A percentile compares a stretch with the other conserved stretches of the same genome.
These are phyloP conservation scores for Camponotus floridanus DNA, from an alignment of 1,140 invertebrate genomes.

Conservation along the genomic window DNA sequence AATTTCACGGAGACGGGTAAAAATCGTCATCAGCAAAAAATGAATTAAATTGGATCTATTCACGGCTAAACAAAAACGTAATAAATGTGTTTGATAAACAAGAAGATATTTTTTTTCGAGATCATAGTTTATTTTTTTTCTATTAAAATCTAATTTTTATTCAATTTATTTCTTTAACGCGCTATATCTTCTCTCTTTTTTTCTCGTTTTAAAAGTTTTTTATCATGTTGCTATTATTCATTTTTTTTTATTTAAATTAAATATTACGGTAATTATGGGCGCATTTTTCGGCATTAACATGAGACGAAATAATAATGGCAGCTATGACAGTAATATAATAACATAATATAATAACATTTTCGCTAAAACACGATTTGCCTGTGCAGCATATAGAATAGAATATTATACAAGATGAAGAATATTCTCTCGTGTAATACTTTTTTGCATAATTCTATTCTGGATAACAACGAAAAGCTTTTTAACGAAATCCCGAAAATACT, in stretches of 20 bases:
- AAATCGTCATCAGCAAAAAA: conserved; percentile 22
- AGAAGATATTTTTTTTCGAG: not conserved
- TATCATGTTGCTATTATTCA: not conserved
- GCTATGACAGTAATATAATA: conserved; percentile 33
- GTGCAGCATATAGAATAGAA: conserved; percentile 33
- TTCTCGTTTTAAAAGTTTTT: not conserved
- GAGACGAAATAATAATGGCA: conserved; percentile 30
- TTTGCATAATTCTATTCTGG: conserved; percentile 47
- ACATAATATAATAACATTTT: conserved; percentile 39
- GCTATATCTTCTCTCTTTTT: not conserved
- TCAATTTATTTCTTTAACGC: conserved; percentile 1
- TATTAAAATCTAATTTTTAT: conserved; percentile 26
- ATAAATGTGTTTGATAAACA: conserved; percentile 41
- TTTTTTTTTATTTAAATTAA: conserved; percentile 36
- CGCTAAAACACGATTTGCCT: conserved; percentile 25
- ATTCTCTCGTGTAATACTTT: conserved; percentile 38
- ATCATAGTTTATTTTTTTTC: conserved; percentile 3
- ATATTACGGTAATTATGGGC: not conserved
- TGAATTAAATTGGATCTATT: conserved; percentile 27
- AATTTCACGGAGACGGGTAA: conserved; percentile 44
- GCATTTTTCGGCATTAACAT: conserved; percentile 33
- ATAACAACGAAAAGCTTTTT: conserved; percentile 57
- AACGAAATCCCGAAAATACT: conserved; percentile 49
- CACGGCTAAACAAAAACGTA: not conserved
- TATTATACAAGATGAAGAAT: conserved; percentile 23